Base-by-base conservation (phyloP, 2,113 vertebrate species). In the Cyprinodon brontotheroides region DNA sequence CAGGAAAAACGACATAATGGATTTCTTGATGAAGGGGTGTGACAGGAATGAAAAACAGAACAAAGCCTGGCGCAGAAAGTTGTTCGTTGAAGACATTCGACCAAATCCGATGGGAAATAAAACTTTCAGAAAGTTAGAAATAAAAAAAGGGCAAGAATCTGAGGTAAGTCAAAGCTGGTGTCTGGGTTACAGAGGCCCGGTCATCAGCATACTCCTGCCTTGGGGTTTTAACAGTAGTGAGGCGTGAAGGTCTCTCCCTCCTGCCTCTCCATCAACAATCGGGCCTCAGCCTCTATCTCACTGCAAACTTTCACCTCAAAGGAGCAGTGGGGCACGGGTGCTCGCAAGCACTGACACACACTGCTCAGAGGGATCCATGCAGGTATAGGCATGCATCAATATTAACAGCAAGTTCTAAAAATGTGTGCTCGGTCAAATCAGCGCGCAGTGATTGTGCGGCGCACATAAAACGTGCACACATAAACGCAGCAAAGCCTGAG, bases 361-460 rank as follows among this genome's bases (percentile, higher is more conserved):
- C 77, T 39, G 84, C 88, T 88, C 86, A 68, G 72, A 91, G 87
- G 82, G 3, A 87, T 84, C 65, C 76, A 65, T 80, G 86, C 93
- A 92, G 89, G 92, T 90, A 87, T 59, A 80, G 92, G 90, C 92
- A 87, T 73, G 93, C 89, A 91, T 88, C 91, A 89, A 93, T 92
- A 93, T 92, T 86, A 91, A 93, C 85, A 79, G 72, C 77, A 87
- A 91, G 83, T 86, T 92, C 87, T 75, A 74, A 88, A 92, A 90
- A 89, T 83, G 81, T 63, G 38, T 76, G 80, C 71, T 82, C 76
- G 85, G 81, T 88, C 75, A 88, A 82, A 89, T 85, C 71, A 87
- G 79, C 74, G 79, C 65, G 83, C 79, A 73, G 82, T 83, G 69
- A 76, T 57, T 53, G 29, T 15, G 70, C 70, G 68, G 68, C 57